Evolutionary conservation across 2,888 invertebrate genomes (phyloP).

Genomic region (Chrysopilus asiliformis): DNA sequence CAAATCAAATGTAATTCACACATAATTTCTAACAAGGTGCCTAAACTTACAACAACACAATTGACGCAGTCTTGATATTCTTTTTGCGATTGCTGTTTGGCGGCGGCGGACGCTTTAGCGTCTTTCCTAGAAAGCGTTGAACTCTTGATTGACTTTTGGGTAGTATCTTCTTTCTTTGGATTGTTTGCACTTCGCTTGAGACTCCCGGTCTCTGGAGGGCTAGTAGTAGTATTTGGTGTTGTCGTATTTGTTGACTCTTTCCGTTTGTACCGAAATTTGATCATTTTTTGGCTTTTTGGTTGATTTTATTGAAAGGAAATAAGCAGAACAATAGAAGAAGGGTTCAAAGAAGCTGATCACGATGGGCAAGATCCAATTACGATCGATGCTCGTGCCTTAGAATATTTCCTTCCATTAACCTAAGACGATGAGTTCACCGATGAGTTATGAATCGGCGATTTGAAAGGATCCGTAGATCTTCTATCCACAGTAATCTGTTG

Average conservation of each 20-base stretch:
- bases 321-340: too few relatives aligned
- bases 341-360: too few relatives aligned
- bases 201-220: conserved; percentile 8
- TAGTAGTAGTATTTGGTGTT: conserved; percentile 1
- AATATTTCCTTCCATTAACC: too few relatives aligned
- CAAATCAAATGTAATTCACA: background rate
- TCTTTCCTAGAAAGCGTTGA: conserved; percentile 9
- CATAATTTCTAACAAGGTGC: background rate
- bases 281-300: too few relatives aligned
- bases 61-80: conserved; percentile 33
- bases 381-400: too few relatives aligned
- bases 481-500: too few relatives aligned
- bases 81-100: conserved; percentile 2
- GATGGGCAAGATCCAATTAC: too few relatives aligned
- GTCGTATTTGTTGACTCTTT: conserved; percentile 30
- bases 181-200: conserved; percentile 11
- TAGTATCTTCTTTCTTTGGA: conserved; percentile 6
- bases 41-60: conserved; percentile 34
- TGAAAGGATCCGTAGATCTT: too few relatives aligned
- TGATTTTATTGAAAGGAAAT: too few relatives aligned
- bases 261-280: conserved; percentile 52
- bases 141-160: conserved; percentile 4
- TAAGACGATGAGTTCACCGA: too few relatives aligned
- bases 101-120: background rate
- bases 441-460: too few relatives aligned